Base-by-base conservation (phyloP, 2,797 vertebrate genomes). In the Onychomys torridus region DNA sequence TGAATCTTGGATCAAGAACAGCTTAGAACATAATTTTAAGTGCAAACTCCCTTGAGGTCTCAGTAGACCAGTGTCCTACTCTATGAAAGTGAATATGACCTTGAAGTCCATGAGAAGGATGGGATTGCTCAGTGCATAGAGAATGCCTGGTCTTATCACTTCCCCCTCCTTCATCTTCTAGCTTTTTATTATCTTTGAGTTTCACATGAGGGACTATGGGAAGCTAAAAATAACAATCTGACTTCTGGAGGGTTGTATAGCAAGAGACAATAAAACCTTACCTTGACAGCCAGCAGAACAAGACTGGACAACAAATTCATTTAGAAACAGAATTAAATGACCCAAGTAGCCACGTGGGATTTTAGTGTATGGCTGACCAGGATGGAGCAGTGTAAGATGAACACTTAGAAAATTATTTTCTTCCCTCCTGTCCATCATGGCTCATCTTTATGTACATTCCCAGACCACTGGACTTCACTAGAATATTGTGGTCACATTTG, bases 1-100 rank as follows among this genome's bases (percentile, higher is more conserved):
- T 96, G 97, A 69, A 9, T 98, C 98, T 97, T 97, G 98, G 98
- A 98, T 98, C 96, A 97, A 98, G 97, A 82, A 83, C 95, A 96
- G 98, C 4, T 29, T 97, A 98, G 77, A 96, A 98, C 98, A 98
- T 98, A 98, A 98, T 98, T 98, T 98, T 98, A 98, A 98, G 94
- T 97, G 97, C 97, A 98, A 96, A 90, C 98, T 98, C 98, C 98
- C 98, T 98, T 98, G 98, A 98, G 98, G 98, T 98, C 97, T 97
- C 97, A 96, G 23, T 94, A 98, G 97, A 98, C 95, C 94, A 91
- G 91, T 0, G 0, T 95, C 59, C 84, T 69, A 52, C 93, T 97
- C 94, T 98, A 85, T 91, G 82, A 97, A 98, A 98, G 91, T 93
- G 97, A 97, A 95, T 91, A 91, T 5, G 73, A 95, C 96, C 98